Evolutionary conservation across 2,113 vertebrate genomes (phyloP).

Genomic region (Lamprotornis superbus): DNA sequence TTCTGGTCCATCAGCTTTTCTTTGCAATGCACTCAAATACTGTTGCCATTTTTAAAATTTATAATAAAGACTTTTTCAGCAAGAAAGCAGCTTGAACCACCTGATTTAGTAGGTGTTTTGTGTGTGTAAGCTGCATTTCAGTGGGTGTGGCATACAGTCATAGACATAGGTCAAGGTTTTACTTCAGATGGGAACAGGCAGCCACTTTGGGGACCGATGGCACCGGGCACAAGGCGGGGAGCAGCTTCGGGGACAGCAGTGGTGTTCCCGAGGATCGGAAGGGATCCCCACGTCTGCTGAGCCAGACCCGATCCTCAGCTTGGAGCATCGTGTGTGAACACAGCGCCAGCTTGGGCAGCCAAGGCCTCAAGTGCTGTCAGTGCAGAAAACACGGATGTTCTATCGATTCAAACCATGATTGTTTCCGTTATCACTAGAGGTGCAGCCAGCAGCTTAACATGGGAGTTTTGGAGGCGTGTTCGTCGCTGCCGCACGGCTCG

Average conservation of each 20-base stretch:
- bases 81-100: not conserved
- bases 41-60: not conserved
- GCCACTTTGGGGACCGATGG: not conserved
- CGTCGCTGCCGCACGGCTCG: accelerated
- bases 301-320: not conserved
- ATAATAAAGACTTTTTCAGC: not conserved
- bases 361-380: accelerated
- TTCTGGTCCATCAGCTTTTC: not conserved
- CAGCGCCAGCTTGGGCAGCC: not conserved
- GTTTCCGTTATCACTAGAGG: accelerated
- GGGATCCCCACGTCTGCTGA: accelerated
- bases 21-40: not conserved
- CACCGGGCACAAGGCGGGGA: accelerated
- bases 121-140: not conserved
- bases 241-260: not conserved
- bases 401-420: too few species aligned
- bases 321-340: accelerated
- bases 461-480: not conserved
- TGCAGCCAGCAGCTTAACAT: not conserved
- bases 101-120: not conserved
- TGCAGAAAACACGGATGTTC: accelerated
- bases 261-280: accelerated
- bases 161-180: not conserved
- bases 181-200: accelerated
- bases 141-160: accelerated